These are phyloP conservation scores for Coelinius sp. DNA, from an alignment of 2,888 invertebrate genomes.

Conservation along the genomic window DNA sequence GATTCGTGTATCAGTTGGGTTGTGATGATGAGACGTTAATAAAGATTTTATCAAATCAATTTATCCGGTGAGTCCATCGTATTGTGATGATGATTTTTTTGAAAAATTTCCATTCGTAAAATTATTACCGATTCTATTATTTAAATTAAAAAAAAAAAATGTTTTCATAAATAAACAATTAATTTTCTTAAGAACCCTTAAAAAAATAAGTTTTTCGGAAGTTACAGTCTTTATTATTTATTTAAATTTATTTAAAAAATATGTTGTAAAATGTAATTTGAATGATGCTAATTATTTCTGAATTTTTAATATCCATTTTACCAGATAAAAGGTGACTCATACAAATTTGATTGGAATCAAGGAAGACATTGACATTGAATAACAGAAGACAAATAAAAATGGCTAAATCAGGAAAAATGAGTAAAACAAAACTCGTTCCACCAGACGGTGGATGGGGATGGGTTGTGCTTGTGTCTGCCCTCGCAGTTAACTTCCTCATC, in stretches of 20 bases:
- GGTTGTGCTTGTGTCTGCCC: constrained; percentile 73
- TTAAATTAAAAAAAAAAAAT: too few species aligned
- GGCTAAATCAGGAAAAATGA: constrained; percentile 49
- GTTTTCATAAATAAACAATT: too few species aligned
- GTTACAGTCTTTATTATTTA: too few species aligned
- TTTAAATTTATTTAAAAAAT: too few species aligned
- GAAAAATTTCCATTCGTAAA: too few species aligned
- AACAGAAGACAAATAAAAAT: constrained; percentile 12
- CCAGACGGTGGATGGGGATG: constrained; percentile 73
- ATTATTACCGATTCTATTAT: too few species aligned
- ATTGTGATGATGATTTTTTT: neutral
- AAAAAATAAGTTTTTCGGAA: too few species aligned
- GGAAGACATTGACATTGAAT: neutral
- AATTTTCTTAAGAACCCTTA: too few species aligned
- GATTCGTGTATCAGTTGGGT: neutral
- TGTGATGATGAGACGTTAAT: neutral
- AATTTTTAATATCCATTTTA: too few species aligned
- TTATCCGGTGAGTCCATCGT: neutral
- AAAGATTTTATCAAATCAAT: neutral
- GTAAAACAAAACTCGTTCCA: constrained; percentile 64
- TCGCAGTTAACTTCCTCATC: constrained; percentile 86
- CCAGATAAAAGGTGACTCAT: neutral
- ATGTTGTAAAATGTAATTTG: too few species aligned
- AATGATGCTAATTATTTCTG: too few species aligned
- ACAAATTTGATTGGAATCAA: neutral